Base-by-base conservation (phyloP, 2,888 invertebrate genomes). In the Drosophila nr. medialis region DNA sequence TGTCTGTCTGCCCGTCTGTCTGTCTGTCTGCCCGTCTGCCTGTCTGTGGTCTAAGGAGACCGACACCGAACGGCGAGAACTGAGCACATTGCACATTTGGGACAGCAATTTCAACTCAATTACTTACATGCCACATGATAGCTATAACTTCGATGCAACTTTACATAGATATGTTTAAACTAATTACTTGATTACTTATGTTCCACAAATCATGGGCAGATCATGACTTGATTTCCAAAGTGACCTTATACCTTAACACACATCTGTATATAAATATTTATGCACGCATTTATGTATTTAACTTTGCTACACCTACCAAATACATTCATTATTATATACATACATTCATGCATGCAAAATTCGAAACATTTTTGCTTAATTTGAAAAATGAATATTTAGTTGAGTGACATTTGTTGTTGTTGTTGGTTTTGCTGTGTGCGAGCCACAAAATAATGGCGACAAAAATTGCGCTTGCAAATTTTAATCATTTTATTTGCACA, bases 401-500 rank as follows among this genome's bases (percentile, higher is more conserved):
- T 64, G 48, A 15, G 54, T 38, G 36, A 0, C 10, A 5, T 27
- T 60, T 48, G 7, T 11, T 59, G 48, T 11, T 59, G 48, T 48
- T 10, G n/a, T 18, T 42, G 2, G n/a, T 55, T n/a, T 29, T 29
- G 55, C 2, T n/a, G 38, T 13, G 53, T 18, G 36, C 24, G 53
- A n/a, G 24, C 0, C 32, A 24, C 18, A 56, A 40, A 56, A 40
- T 55, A 65, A 69, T 69, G 68, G 65, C 58, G 65, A 58, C 53
- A 38, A 34, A 29, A 21, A 30, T 63, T 38, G 48, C 42, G 54
- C 13, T 51, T 18, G 64, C 64, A 62, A 51, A 24, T 65, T 65
- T 72, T 67, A 66, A 72, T 58, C 42, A 59, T 66, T 75, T 64
- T 50, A 63, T 68, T 68, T 50, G 73, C 58, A 50, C 45, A 75